Evolutionary conservation across 2,888 invertebrate species (phyloP).

Genomic region (Agrochola lychnidis): DNA sequence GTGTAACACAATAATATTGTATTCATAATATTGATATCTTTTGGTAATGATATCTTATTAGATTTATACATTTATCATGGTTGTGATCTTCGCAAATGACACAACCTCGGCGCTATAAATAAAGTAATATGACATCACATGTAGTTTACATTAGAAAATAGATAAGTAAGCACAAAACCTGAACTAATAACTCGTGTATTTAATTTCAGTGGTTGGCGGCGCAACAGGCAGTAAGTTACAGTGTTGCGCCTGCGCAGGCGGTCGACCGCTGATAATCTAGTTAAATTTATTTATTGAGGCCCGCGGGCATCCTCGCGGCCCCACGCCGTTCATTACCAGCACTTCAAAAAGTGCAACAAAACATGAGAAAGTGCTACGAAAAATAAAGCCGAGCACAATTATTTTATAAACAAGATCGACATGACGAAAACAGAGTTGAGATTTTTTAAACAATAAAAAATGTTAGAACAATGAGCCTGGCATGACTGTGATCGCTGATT

Average conservation of each 20-base stretch:
- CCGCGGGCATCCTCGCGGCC: conserved; percentile 68
- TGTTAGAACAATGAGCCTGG: background rate
- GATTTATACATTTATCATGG: background rate
- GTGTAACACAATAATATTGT: background rate
- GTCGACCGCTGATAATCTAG: conserved; percentile 82
- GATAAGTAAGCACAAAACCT: background rate
- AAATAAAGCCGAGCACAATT: conserved; percentile 12
- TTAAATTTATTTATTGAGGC: conserved; percentile 83
- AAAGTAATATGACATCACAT: background rate
- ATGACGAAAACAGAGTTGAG: background rate
- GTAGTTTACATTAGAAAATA: conserved; percentile 25
- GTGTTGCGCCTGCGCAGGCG: conserved; percentile 65
- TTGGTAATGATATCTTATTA: background rate
- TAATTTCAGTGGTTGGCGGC: conserved; percentile 43
- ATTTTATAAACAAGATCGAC: background rate
- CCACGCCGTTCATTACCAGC: conserved; percentile 66
- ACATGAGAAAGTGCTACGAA: conserved; percentile 37
- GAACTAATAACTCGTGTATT: conserved; percentile 29
- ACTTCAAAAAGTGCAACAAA: conserved; percentile 59
- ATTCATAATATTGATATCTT: background rate
- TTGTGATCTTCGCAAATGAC: conserved; percentile 9
- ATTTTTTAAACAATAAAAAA: background rate
- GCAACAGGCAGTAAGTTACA: conserved; percentile 66
- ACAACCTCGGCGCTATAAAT: background rate
- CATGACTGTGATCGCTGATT: conserved; percentile 23